Conservation (phyloP, 2,888 invertebrate species). For the Xestoiulus laeticollis region DNA sequence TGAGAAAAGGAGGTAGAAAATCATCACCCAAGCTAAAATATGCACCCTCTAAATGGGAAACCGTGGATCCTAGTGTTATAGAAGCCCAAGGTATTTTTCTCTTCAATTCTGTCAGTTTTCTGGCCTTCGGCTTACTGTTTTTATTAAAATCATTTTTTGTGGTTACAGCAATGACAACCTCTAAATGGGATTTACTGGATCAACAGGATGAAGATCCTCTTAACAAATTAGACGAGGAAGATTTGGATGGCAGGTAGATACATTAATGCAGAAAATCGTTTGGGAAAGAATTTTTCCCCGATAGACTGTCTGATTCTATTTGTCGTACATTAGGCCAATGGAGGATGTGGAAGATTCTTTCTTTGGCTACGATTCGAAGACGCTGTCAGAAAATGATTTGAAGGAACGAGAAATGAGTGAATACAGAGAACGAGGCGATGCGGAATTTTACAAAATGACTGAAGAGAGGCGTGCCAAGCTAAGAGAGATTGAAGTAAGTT, state of each 20-base stretch:
- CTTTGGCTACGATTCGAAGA: conserved; percentile 56
- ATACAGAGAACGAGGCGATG: conserved; percentile 57
- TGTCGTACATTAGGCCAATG: conserved; percentile 57
- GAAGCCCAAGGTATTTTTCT: conserved; percentile 68
- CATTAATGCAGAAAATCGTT: conserved; percentile 44
- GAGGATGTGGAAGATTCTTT: conserved; percentile 71
- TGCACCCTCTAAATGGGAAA: conserved; percentile 96
- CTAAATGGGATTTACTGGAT: conserved; percentile 86
- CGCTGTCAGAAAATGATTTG: conserved; percentile 61
- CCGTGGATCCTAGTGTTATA: conserved; percentile 85
- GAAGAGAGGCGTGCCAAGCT: conserved; percentile 62
- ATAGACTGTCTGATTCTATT: neutral
- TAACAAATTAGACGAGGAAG: conserved; percentile 61
- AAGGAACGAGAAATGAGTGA: conserved; percentile 56
- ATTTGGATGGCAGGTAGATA: conserved; percentile 70
- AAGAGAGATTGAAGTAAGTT: conserved; percentile 86
- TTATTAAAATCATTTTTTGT: conserved; percentile 45
- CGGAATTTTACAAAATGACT: conserved; percentile 55
- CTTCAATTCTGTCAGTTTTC: conserved; percentile 38
- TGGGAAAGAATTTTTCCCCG: neutral
- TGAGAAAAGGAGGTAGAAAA: conserved; percentile 44
- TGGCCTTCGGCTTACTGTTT: neutral
- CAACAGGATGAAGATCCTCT: conserved; percentile 59
- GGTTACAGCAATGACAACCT: conserved; percentile 78
- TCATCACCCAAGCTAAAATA: conserved; percentile 63